Conservation (phyloP, 2,888 invertebrate genomes). For the Anorthoa munda region DNA sequence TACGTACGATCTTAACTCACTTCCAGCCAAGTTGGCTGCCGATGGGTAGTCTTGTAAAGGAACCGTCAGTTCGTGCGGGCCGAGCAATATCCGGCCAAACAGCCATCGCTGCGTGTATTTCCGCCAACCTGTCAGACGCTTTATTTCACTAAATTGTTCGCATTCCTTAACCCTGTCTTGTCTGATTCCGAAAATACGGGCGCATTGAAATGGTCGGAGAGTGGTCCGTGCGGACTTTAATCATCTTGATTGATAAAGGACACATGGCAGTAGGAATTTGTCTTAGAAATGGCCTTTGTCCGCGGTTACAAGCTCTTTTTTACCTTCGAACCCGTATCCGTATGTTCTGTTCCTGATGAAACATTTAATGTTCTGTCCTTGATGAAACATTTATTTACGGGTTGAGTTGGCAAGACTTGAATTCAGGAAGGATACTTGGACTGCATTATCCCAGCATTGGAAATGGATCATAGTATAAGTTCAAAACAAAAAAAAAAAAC, state of each 20-base stretch:
- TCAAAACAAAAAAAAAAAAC: too few species aligned
- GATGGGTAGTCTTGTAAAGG: constrained; percentile 69
- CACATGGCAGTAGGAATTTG: too few species aligned
- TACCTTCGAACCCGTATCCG: constrained; percentile 10
- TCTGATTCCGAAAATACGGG: constrained; percentile 52
- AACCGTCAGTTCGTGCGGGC: constrained; percentile 71
- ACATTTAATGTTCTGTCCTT: constrained; percentile 24
- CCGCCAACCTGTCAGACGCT: constrained; percentile 74
- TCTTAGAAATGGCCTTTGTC: too few species aligned
- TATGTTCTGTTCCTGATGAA: too few species aligned
- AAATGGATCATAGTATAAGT: background rate
- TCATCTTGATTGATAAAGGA: too few species aligned
- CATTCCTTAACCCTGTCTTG: constrained; percentile 62
- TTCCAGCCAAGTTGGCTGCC: constrained; percentile 48
- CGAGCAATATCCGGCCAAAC: constrained; percentile 82
- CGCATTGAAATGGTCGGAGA: constrained; percentile 50
- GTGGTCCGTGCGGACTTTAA: constrained; percentile 55
- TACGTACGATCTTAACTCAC: constrained; percentile 26
- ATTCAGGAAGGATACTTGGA: background rate
- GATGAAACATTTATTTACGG: background rate
- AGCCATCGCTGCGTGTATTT: constrained; percentile 75
- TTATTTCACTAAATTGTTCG: constrained; percentile 71
- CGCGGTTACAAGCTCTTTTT: too few species aligned
- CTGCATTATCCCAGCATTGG: too few species aligned
- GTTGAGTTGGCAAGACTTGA: background rate